Evolutionary conservation across 2,797 vertebrate species (phyloP), one percentile per base, ranked within the genome.

Genomic region (Enteromius afrohamiltoni): DNA sequence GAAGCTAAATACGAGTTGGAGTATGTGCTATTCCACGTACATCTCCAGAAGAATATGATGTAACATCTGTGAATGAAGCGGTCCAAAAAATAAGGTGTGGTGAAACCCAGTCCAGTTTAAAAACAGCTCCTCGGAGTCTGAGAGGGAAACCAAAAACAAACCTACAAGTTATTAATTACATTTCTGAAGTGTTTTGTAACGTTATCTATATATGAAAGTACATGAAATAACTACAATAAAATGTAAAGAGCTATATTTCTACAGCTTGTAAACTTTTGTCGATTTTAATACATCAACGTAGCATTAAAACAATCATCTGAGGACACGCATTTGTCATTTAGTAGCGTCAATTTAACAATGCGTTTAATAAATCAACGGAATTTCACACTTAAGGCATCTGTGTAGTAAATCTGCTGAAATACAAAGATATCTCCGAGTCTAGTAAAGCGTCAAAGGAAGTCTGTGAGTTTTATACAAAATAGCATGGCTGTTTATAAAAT

Each of bases 51-150:
- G 31, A 13, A 14, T 76, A 49, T 13, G 58, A 58, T 42, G 82
- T 31, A 77, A 77, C 26, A 8, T 29, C 17, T 73, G 49, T 78
- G 45, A 8, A 34, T 73, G 31, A 60, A 87, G 68, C 74, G 37
- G 26, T 85, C 82, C 53, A 21, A 78, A 79, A 93, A 92, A 91
- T 91, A 93, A 92, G 91, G 89, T 83, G 29, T 89, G 87, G 77
- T 88, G 88, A 83, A 85, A 31, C 26, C 84, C 77, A 51, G 88
- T 83, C n/a, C 29, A 47, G 29, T 82, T 85, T 88, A 51, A 82
- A 82, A 60, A 79, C 73, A 74, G 47, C 34, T 65, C 60, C 75
- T 40, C 64, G 0, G n/a, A 79, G 34, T 71, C 78, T 90, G 74
- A 86, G 85, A 89, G 13, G 13, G 13, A 4, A 5, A 26, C 8